Percentiles rank a stretch among this genome's conserved stretches.
phyloP scores from a whole-genome alignment of 2,113 vertebrate genomes.

The Labeo rohita region DNA sequence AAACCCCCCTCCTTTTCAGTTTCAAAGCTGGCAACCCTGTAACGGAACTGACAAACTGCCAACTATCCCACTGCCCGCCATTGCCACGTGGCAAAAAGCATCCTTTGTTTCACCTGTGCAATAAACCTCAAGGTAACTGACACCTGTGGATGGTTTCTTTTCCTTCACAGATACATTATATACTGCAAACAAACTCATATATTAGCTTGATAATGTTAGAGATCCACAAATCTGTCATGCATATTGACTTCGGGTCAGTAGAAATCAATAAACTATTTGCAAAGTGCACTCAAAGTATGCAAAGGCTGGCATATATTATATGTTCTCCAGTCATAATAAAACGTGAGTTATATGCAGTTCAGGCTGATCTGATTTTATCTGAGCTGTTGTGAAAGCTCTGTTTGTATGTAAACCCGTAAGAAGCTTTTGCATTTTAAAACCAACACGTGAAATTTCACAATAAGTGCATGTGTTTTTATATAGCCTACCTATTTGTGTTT shows the following conservation, averaged over 20 bases:
- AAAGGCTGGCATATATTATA: background rate
- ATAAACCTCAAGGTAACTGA: slow-evolving; percentile 14
- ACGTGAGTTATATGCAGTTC: background rate
- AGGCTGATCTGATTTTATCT: slow-evolving; percentile 21
- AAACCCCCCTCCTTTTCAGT: slow-evolving; percentile 11
- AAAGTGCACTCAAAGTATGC: slow-evolving; percentile 13
- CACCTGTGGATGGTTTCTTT: background rate
- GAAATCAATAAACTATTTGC: slow-evolving; percentile 32
- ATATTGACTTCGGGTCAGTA: slow-evolving; percentile 22
- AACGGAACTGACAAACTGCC: slow-evolving; percentile 32
- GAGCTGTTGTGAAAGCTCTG: slow-evolving; percentile 68
- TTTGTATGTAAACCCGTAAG: slow-evolving; percentile 69
- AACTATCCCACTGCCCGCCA: slow-evolving; percentile 14
- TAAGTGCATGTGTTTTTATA: background rate
- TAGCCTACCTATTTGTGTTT: background rate
- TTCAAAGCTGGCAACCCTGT: slow-evolving; percentile 34
- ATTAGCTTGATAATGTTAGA: background rate
- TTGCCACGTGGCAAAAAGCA: slow-evolving; percentile 30
- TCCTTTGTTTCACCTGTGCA: slow-evolving; percentile 24
- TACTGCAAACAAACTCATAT: background rate
- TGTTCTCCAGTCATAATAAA: slow-evolving; percentile 25
- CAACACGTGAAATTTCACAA: slow-evolving; percentile 12
- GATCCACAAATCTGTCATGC: slow-evolving; percentile 9
- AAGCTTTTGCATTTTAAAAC: slow-evolving; percentile 5
- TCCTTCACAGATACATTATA: background rate